These are phyloP conservation scores for Nebria brevicollis DNA, from an alignment of 2,888 invertebrate species.

Conservation along the genomic window DNA sequence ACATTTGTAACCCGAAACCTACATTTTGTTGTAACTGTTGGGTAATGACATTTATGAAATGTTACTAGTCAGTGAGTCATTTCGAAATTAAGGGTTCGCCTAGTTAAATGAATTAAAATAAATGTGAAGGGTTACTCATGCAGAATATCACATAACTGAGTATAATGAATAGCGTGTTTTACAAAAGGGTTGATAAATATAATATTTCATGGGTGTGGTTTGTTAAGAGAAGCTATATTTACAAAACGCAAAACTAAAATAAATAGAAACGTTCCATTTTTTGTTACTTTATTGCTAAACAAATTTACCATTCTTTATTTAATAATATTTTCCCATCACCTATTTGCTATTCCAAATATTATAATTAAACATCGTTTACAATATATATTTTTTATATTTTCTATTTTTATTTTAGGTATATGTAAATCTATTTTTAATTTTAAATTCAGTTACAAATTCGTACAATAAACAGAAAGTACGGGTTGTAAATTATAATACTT, in stretches of 20 bases:
- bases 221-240: background rate
- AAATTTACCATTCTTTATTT: background rate
- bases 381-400: too few species aligned
- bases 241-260: background rate
- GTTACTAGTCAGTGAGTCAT: background rate
- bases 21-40: background rate
- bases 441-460: too few species aligned
- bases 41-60: background rate
- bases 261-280: background rate
- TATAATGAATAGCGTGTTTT: conserved; percentile 29
- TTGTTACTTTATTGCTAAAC: background rate
- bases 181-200: background rate
- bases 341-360: too few species aligned
- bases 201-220: background rate
- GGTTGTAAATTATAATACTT: too few species aligned
- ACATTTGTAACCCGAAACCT: background rate
- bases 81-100: background rate
- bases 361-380: too few species aligned
- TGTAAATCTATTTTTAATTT: too few species aligned
- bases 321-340: too few species aligned
- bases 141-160: conserved; percentile 31
- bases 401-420: too few species aligned
- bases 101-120: conserved; percentile 35
- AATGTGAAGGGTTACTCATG: conserved; percentile 40
- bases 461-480: too few species aligned